Evolutionary conservation across 1,140 invertebrate genomes (phyloP).

Genomic region (Bombus terrestris): DNA sequence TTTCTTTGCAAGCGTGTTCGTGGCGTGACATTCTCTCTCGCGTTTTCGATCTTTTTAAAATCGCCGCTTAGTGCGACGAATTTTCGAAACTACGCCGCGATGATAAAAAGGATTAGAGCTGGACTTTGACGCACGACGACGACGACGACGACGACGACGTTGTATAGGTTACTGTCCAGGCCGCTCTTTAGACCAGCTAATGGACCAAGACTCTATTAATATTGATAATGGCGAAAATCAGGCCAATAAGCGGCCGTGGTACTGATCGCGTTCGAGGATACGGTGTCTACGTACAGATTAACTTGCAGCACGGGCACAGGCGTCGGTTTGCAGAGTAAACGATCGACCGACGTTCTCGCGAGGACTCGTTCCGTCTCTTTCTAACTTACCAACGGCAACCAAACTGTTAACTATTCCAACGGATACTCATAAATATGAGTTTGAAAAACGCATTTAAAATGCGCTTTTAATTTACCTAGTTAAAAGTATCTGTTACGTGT

Average conservation of each 20-base stretch:
- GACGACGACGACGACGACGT: background rate
- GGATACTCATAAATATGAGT: slow-evolving; percentile 5
- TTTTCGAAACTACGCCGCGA: too few species aligned
- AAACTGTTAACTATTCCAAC: slow-evolving; percentile 10
- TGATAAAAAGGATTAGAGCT: background rate
- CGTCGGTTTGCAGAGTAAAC: slow-evolving; percentile 18
- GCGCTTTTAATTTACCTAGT: background rate
- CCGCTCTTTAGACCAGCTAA: slow-evolving; percentile 65
- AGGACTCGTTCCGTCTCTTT: background rate
- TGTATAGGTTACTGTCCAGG: background rate
- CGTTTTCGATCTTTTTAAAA: too few species aligned
- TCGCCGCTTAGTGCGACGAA: background rate
- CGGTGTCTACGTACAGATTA: slow-evolving; percentile 48
- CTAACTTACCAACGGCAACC: background rate
- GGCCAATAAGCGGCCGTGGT: slow-evolving; percentile 71
- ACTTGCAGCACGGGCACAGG: slow-evolving; percentile 19
- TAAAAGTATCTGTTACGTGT: background rate
- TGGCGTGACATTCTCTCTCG: too few species aligned
- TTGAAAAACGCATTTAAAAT: slow-evolving; percentile 1
- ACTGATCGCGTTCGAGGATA: slow-evolving; percentile 53
- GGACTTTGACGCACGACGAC: background rate
- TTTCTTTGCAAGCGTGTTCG: too few species aligned
- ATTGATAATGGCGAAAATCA: slow-evolving; percentile 76
- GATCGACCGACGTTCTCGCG: slow-evolving; percentile 36
- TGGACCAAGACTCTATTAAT: slow-evolving; percentile 75